Conservation (phyloP, 1,140 invertebrate genomes). For the Drosophila orena region DNA sequence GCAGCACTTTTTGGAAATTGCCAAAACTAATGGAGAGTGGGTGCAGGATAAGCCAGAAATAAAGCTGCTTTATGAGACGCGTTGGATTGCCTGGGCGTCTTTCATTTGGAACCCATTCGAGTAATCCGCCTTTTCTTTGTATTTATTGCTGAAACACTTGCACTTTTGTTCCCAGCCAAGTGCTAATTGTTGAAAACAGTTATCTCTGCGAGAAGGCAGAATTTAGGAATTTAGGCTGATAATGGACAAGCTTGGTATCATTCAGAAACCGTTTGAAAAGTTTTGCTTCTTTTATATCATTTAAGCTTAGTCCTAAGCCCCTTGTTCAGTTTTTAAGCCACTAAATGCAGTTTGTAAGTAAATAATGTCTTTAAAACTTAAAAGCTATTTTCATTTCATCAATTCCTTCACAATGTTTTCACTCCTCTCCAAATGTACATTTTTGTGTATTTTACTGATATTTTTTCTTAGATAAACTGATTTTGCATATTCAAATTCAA, state of each 20-base stretch:
- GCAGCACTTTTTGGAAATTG: slow-evolving; percentile 3
- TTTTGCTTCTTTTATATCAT: neutral
- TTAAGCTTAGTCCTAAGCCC: too few species aligned
- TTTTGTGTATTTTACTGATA: neutral
- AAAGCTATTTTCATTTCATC: too few species aligned
- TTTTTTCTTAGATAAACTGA: neutral
- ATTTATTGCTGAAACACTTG: slow-evolving; percentile 6
- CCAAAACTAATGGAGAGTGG: slow-evolving; percentile 16
- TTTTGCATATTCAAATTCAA: neutral
- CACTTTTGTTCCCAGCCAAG: neutral
- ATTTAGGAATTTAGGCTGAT: neutral
- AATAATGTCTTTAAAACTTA: too few species aligned
- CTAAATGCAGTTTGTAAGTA: too few species aligned
- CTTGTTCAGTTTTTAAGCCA: too few species aligned
- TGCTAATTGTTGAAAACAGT: neutral
- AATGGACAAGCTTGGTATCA: neutral
- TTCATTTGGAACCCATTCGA: slow-evolving; percentile 1
- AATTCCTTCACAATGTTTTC: too few species aligned
- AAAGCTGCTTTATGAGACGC: slow-evolving; percentile 23
- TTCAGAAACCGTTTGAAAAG: neutral
- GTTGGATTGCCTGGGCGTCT: neutral
- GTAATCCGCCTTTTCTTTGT: slow-evolving; percentile 12
- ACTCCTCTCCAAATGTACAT: too few species aligned
- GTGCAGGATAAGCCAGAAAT: slow-evolving; percentile 19
- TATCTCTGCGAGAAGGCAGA: neutral